Conservation (phyloP, 2,113 vertebrate species). For the Hippocampus guttulatus region DNA sequence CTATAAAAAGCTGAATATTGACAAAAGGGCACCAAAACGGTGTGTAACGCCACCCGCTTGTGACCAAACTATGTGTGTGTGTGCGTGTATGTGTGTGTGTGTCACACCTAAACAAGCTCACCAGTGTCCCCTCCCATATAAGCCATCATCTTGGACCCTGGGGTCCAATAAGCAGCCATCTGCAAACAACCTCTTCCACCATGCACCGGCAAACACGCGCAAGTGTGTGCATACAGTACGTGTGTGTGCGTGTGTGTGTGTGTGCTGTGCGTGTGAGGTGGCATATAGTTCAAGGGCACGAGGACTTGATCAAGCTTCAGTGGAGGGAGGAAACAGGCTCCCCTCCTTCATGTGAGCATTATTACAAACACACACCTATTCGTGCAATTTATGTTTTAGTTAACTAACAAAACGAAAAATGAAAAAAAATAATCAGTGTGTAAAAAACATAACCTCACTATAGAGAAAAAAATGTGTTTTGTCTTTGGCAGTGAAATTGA, state of each 20-base stretch:
- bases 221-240: constrained; percentile 19
- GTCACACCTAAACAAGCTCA: constrained; percentile 50
- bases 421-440: too few relatives aligned
- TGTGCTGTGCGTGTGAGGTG: constrained; percentile 23
- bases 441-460: too few relatives aligned
- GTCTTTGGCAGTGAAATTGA: too few relatives aligned
- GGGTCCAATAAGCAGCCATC: constrained; percentile 78
- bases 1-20: constrained; percentile 14
- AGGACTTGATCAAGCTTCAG: constrained; percentile 66
- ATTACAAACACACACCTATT: constrained; percentile 21
- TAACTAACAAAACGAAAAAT: background rate
- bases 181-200: constrained; percentile 69
- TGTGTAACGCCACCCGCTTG: constrained; percentile 19
- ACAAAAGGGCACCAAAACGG: constrained; percentile 10
- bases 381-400: constrained; percentile 13
- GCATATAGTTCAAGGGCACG: constrained; percentile 64
- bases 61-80: constrained; percentile 14
- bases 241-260: constrained; percentile 21
- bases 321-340: constrained; percentile 57
- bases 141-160: constrained; percentile 55
- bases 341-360: constrained; percentile 17
- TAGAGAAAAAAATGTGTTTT: too few relatives aligned
- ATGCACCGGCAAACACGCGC: constrained; percentile 61
- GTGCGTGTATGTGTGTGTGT: constrained; percentile 15
- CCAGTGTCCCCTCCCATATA: constrained; percentile 35